These are phyloP conservation scores for Leptinotarsa tumamoca DNA, from an alignment of 2,888 invertebrate genomes.

Conservation along the genomic window DNA sequence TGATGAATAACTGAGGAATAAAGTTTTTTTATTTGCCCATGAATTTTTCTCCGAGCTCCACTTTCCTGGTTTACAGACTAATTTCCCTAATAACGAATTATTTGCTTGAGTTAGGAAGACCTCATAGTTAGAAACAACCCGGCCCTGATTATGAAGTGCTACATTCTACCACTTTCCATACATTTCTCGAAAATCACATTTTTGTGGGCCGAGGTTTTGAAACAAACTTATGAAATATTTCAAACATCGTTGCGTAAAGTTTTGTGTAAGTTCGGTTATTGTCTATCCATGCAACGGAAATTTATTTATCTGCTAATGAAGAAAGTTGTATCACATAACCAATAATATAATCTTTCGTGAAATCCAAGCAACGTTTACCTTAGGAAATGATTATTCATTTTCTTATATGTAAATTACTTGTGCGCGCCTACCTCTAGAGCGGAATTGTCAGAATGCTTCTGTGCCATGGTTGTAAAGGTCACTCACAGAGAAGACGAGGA, in stretches of 20 bases:
- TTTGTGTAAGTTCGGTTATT: constrained; percentile 11
- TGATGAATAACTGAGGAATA: no score
- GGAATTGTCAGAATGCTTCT: constrained; percentile 24
- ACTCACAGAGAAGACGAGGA: constrained; percentile 20
- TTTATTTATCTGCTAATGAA: constrained; percentile 7
- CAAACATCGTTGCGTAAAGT: constrained; percentile 2
- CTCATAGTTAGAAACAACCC: no score
- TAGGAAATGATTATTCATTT: constrained; percentile 1
- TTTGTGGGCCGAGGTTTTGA: not conserved
- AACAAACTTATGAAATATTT: constrained; percentile 8
- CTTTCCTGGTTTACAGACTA: no score
- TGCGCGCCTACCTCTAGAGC: constrained; percentile 1
- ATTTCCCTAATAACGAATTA: no score
- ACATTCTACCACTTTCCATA: not conserved
- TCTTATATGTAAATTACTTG: constrained; percentile 25
- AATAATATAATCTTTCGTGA: constrained; percentile 20
- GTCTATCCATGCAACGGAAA: constrained; percentile 3
- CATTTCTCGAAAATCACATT: not conserved
- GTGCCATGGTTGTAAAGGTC: constrained; percentile 30
- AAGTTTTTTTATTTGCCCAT: no score
- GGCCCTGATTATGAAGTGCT: not conserved
- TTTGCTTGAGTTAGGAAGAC: no score
- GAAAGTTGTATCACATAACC: constrained; percentile 21
- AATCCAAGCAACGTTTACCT: constrained; percentile 6
- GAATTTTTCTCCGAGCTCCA: no score